phyloP scores from a whole-genome alignment of 2,797 vertebrate species.

The Channallabes apus region DNA sequence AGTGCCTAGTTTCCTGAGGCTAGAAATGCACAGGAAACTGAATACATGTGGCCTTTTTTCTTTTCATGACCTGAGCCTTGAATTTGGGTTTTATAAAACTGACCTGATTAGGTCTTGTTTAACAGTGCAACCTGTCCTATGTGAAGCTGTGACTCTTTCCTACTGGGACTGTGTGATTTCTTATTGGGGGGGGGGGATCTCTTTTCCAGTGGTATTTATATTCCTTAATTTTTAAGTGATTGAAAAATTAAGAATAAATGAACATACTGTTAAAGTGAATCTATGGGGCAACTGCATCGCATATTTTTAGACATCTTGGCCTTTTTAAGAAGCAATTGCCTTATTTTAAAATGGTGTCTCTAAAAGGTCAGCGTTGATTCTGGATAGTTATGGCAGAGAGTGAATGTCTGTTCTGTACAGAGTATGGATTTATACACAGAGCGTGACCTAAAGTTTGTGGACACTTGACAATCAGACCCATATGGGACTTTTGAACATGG shows the following conservation, averaged over 20 bases:
- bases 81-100: slow-evolving; percentile 25
- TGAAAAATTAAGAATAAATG: slow-evolving; percentile 22
- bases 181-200: neutral
- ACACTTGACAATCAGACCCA: neutral
- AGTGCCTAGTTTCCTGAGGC: neutral
- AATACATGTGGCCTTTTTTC: slow-evolving; percentile 10
- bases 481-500: neutral
- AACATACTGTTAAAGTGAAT: slow-evolving; percentile 12
- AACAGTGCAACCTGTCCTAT: slow-evolving; percentile 17
- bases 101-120: slow-evolving; percentile 24
- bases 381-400: slow-evolving; percentile 7
- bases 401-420: slow-evolving; percentile 16
- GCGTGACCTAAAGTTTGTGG: neutral
- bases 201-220: neutral
- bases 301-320: slow-evolving; percentile 42
- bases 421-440: neutral
- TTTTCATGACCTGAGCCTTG: neutral
- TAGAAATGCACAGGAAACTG: slow-evolving; percentile 23
- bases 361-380: slow-evolving; percentile 36
- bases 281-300: neutral
- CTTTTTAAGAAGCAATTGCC: slow-evolving; percentile 29
- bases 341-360: slow-evolving; percentile 32
- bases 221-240: slow-evolving; percentile 5
- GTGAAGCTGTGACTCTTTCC: neutral
- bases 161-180: neutral